Base-by-base conservation (phyloP, 2,113 vertebrate species). In the Nerophis lumbriciformis region DNA sequence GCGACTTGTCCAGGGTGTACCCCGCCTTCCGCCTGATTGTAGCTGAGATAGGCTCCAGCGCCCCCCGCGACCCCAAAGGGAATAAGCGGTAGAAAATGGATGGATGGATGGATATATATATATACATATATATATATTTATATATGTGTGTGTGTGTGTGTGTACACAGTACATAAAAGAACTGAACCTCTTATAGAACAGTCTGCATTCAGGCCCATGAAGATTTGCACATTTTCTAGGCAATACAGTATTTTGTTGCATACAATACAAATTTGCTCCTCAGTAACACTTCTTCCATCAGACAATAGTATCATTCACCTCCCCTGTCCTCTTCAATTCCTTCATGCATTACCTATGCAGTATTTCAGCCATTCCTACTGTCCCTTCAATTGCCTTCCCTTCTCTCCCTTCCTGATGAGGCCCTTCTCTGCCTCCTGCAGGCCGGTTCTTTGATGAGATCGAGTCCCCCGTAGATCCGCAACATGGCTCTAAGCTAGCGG, bases 381-480 rank as follows among this genome's bases (percentile, higher is more conserved):
- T 77, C 36, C 71, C 83, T 78, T 68, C 74, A 59, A 76, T 73
- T 73, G 66, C 77, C 48, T 88, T 80, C 68, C 85, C 87, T 79
- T 88, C 73, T 75, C 86, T 85, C 85, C 87, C 88, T 89, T 93
- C 89, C 92, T 93, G 90, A 94, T 88, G 91, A 85, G 87, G 88
- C 92, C 90, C 89, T 90, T 93, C 92, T 94, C 88, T 95, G 90
- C 94, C 92, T 94, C 85, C 92, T 93, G 88, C 94, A 99, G 97
- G 94, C 94, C 97, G 94, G 67, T 99, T 98, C 94, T 99, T 99
- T 97, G 97, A 99, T 92, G 97, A 99, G 88, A 99, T 98, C 89
- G 97, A 99, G 78, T 98, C 96, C 93, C 97, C 97, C 87, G 96
- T 95, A 93, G 96, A 98, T 91, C 95, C 94, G 54, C 97, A 98